Evolutionary conservation across 2,888 invertebrate genomes (phyloP).

Genomic region (Nebria brevicollis): DNA sequence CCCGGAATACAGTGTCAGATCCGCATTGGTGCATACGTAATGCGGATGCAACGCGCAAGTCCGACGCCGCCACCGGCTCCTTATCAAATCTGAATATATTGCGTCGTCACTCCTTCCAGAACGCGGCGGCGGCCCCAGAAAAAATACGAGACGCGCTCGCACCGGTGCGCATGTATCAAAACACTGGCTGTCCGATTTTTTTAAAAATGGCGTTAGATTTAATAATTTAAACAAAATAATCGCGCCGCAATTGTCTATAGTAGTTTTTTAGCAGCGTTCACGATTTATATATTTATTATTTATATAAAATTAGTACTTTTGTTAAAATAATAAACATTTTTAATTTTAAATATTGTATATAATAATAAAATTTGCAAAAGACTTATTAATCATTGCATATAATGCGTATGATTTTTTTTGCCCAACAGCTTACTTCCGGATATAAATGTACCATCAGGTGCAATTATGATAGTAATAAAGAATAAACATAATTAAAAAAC

Average conservation of each 20-base stretch:
- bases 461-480: conserved; percentile 28
- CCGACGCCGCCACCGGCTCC: conserved; percentile 55
- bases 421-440: conserved; percentile 29
- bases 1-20: conserved; percentile 56
- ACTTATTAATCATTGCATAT: not conserved
- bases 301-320: too few species aligned
- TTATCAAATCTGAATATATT: conserved; percentile 46
- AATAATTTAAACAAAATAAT: not conserved
- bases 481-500: conserved; percentile 42
- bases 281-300: too few species aligned
- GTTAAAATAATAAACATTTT: not conserved
- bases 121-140: conserved; percentile 43
- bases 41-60: conserved; percentile 56
- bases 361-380: conserved; percentile 2
- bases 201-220: conserved; percentile 33
- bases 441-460: conserved; percentile 31
- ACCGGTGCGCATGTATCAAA: conserved; percentile 40
- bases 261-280: too few species aligned
- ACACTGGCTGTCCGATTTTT: conserved; percentile 13
- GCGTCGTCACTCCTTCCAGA: conserved; percentile 23
- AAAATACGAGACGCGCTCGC: conserved; percentile 52
- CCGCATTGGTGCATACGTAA: conserved; percentile 65
- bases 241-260: not conserved
- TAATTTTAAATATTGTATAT: not conserved
- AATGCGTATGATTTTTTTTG: not conserved